These are phyloP conservation scores for Aphelinus certus DNA, from an alignment of 1,140 invertebrate species.

Conservation along the genomic window DNA sequence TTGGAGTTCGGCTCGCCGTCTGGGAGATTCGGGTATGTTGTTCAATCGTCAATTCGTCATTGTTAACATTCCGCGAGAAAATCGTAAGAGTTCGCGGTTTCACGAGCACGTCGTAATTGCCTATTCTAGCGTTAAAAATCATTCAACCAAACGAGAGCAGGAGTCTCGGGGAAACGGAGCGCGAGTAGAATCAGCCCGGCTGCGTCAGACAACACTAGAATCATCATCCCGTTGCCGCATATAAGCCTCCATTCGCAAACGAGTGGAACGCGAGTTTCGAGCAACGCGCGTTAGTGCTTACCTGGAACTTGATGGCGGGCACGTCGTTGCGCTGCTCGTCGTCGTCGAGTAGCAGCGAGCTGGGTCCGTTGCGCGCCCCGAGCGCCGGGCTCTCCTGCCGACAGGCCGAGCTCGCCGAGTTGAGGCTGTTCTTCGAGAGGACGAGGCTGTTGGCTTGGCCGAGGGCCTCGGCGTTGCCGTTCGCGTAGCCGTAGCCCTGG, in stretches of 20 bases:
- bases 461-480: neutral
- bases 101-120: too few species aligned
- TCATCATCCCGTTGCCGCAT: too few species aligned
- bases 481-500: constrained; percentile 12
- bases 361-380: neutral
- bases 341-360: neutral
- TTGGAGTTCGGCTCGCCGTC: constrained; percentile 70
- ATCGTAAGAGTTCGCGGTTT: too few species aligned
- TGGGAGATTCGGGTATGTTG: constrained; percentile 35
- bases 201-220: too few species aligned
- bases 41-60: too few species aligned
- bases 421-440: constrained; percentile 14
- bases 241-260: too few species aligned
- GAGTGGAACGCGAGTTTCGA: too few species aligned
- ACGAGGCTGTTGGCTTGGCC: neutral
- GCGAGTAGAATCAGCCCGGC: too few species aligned
- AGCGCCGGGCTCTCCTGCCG: neutral
- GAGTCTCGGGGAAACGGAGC: too few species aligned
- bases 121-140: too few species aligned
- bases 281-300: neutral
- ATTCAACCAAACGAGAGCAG: too few species aligned
- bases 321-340: constrained; percentile 20
- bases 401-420: neutral
- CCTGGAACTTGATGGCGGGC: constrained; percentile 27
- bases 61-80: too few species aligned